Conservation (phyloP, 2,113 vertebrate genomes). For the Cardinalis cardinalis region DNA sequence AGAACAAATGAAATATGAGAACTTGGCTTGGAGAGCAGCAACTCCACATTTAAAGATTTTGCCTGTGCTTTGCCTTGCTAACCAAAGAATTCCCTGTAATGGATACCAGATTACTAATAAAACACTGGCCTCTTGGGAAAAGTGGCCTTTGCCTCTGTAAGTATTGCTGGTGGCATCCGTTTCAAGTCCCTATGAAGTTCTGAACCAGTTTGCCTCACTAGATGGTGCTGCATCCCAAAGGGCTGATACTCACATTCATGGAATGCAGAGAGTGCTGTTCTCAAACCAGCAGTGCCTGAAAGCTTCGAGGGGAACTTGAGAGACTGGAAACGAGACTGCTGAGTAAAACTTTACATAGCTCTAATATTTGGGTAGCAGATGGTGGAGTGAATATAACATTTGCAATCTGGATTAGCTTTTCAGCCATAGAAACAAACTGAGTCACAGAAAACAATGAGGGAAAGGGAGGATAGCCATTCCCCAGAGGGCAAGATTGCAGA, state of each 20-base stretch:
- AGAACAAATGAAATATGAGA: not conserved
- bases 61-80: not conserved
- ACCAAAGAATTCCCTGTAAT: not conserved
- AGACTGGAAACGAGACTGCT: not conserved
- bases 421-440: not conserved
- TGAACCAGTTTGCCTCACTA: slow-evolving; percentile 2
- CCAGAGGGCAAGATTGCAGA: not conserved
- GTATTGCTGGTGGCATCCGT: not conserved
- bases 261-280: not conserved
- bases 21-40: not conserved
- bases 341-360: not conserved
- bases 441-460: not conserved
- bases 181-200: not conserved
- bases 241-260: not conserved
- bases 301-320: not conserved
- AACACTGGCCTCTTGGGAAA: not conserved
- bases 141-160: not conserved
- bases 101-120: not conserved
- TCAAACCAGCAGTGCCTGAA: not conserved
- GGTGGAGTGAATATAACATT: not conserved
- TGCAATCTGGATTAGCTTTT: not conserved
- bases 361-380: not conserved
- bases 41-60: not conserved
- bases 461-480: not conserved
- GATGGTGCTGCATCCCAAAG: slow-evolving; percentile 39